phyloP scores from a whole-genome alignment of 2,113 vertebrate genomes.

The Antigone vipio region DNA sequence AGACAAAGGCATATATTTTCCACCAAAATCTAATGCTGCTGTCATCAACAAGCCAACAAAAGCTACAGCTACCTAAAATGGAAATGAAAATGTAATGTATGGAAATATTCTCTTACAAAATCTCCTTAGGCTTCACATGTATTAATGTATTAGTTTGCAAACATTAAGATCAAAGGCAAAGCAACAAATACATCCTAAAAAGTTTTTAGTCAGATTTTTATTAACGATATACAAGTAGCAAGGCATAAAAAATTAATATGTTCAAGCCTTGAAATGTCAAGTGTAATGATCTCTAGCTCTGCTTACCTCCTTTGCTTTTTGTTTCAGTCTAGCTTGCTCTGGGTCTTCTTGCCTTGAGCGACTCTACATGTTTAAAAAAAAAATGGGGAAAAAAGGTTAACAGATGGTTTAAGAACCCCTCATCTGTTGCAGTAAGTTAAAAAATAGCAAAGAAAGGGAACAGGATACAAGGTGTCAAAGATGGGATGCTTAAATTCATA shows the following conservation, averaged over 20 bases:
- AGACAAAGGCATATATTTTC: conserved; percentile 57
- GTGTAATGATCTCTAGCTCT: conserved; percentile 89
- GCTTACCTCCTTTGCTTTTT: conserved; percentile 96
- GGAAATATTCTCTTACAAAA: conserved; percentile 83
- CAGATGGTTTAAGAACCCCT: conserved; percentile 88
- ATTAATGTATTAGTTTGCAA: conserved; percentile 88
- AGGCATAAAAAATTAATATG: conserved; percentile 96
- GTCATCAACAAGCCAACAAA: conserved; percentile 75
- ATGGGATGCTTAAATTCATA: conserved; percentile 79
- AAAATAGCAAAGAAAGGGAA: conserved; percentile 75
- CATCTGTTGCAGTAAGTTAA: conserved; percentile 84
- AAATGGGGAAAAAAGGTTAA: conserved; percentile 82
- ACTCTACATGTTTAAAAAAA: conserved; percentile 78
- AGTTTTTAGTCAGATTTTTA: conserved; percentile 94
- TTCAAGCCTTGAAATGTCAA: conserved; percentile 92
- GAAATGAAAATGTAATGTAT: conserved; percentile 83
- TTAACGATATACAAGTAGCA: conserved; percentile 95
- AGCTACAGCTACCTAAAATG: conserved; percentile 78
- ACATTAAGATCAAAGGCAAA: conserved; percentile 86
- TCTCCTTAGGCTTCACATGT: conserved; percentile 83
- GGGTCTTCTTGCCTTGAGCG: conserved; percentile 94
- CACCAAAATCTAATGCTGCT: conserved; percentile 64
- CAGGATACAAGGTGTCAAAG: conserved; percentile 84
- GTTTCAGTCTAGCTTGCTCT: conserved; percentile 90
- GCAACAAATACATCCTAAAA: conserved; percentile 90